Conservation (phyloP, 2,113 vertebrate genomes). For the Coturnix japonica region DNA sequence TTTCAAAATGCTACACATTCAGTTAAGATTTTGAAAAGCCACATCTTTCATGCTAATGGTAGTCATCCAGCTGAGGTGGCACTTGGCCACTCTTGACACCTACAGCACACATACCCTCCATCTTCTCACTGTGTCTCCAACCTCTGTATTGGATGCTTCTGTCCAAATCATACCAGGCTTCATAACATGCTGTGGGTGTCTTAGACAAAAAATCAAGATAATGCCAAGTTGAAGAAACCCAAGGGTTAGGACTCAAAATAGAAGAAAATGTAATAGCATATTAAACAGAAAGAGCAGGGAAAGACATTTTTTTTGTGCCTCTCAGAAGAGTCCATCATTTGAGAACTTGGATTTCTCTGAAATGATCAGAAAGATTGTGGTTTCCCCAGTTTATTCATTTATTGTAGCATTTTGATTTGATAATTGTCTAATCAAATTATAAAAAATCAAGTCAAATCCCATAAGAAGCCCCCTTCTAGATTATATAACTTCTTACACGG, state of each 20-base stretch:
- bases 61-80: background rate
- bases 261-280: background rate
- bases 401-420: background rate
- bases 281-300: background rate
- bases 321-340: background rate
- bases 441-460: background rate
- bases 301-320: background rate
- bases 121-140: background rate
- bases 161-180: background rate
- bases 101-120: fast-evolving
- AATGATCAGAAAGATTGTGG: background rate
- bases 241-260: background rate
- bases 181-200: fast-evolving
- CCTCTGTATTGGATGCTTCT: background rate
- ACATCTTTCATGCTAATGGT: background rate
- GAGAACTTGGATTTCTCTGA: background rate
- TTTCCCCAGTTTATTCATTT: background rate
- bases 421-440: background rate
- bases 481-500: background rate
- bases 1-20: background rate
- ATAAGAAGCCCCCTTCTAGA: fast-evolving
- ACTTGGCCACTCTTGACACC: fast-evolving
- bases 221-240: background rate
- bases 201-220: background rate
- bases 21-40: background rate